Evolutionary conservation across 1,140 invertebrate species (phyloP).

Genomic region (Ceratoteleas bidentatus): DNA sequence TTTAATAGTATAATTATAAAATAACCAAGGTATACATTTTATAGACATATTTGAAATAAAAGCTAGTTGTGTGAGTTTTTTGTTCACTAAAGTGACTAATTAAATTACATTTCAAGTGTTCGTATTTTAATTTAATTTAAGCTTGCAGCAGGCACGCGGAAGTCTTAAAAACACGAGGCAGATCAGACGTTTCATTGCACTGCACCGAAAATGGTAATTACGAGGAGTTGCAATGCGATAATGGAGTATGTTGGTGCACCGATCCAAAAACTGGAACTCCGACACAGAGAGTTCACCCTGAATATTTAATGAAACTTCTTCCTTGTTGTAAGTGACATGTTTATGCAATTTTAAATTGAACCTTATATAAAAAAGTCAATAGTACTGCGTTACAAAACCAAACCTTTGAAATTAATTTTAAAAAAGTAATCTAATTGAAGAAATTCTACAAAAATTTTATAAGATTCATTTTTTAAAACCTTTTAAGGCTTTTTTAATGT

Average conservation of each 20-base stretch:
- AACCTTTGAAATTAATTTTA: too few relatives aligned
- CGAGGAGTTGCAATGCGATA: slow-evolving; percentile 76
- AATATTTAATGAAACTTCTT: slow-evolving; percentile 66
- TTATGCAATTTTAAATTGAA: too few relatives aligned
- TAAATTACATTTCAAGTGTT: not conserved
- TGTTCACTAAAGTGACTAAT: not conserved
- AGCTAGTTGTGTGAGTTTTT: too few relatives aligned
- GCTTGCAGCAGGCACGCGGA: slow-evolving; percentile 63
- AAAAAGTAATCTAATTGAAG: too few relatives aligned
- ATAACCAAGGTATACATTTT: too few relatives aligned
- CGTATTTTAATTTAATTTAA: slow-evolving; percentile 23
- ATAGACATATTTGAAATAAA: too few relatives aligned
- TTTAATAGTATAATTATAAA: too few relatives aligned
- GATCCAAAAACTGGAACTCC: slow-evolving; percentile 68
- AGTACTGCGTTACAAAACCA: too few relatives aligned
- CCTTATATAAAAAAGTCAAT: too few relatives aligned
- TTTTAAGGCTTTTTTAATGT: too few relatives aligned
- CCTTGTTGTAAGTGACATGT: slow-evolving; percentile 71
- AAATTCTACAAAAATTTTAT: too few relatives aligned
- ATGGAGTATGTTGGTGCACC: slow-evolving; percentile 76
- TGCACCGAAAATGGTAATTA: slow-evolving; percentile 75
- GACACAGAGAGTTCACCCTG: slow-evolving; percentile 66
- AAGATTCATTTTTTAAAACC: too few relatives aligned
- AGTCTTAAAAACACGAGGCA: slow-evolving; percentile 28
- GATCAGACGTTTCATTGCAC: slow-evolving; percentile 70